Percentiles rank a stretch among this genome's conserved stretches.
These are phyloP conservation scores for Pyrocephalus nanus DNA, from an alignment of 2,797 vertebrate genomes.

Conservation along the genomic window DNA sequence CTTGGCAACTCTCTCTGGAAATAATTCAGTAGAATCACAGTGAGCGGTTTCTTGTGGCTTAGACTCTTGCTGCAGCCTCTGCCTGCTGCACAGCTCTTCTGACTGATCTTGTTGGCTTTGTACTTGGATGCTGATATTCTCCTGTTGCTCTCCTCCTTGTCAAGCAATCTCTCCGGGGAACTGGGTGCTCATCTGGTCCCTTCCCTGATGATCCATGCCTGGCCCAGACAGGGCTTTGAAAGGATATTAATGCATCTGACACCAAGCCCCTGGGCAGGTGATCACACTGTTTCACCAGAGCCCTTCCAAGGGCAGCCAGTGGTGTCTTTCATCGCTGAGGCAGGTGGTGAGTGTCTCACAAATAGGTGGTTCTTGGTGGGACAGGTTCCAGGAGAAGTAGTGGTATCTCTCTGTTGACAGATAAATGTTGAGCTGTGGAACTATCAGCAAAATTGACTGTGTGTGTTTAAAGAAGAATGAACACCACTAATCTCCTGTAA, in stretches of 20 bases:
- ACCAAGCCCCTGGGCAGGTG: neutral
- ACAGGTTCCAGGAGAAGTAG: neutral
- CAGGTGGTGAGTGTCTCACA: neutral
- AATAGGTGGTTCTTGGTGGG: neutral
- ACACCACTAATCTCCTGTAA: neutral
- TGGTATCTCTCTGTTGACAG: neutral
- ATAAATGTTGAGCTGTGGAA: neutral
- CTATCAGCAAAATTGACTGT: neutral
- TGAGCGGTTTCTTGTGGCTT: neutral
- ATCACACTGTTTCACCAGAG: neutral
- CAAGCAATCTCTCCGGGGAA: neutral
- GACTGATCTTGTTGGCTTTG: neutral
- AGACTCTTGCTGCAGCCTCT: neutral
- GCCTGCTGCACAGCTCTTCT: neutral
- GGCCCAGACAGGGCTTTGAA: neutral
- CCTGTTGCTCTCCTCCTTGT: neutral
- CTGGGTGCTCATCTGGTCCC: neutral
- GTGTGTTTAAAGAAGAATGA: neutral
- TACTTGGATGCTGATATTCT: neutral
- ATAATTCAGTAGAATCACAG: neutral
- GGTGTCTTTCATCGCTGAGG: neutral
- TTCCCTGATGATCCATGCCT: neutral
- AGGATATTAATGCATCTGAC: neutral
- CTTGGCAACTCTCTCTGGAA: neutral
- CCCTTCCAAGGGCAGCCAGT: neutral